Conservation (phyloP, 2,113 vertebrate species). For the Genyomyrus donnyi region DNA sequence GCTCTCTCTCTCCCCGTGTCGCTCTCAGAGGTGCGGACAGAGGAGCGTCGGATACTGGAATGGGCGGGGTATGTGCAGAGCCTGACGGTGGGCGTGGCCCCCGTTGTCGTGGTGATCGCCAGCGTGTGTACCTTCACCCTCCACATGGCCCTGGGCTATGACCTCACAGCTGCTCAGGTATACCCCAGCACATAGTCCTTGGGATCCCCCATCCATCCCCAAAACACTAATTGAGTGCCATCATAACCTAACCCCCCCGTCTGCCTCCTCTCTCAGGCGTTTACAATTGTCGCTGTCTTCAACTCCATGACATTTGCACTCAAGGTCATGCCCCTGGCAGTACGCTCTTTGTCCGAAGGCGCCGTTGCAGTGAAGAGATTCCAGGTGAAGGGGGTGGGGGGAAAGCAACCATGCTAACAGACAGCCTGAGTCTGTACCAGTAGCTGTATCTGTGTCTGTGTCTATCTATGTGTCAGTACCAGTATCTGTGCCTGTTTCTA, state of each 20-base stretch:
- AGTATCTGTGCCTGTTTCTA: neutral
- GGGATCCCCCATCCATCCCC: neutral
- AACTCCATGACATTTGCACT: conserved; percentile 73
- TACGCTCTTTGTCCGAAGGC: conserved; percentile 63
- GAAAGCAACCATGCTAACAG: neutral
- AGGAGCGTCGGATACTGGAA: conserved; percentile 62
- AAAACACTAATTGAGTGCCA: neutral
- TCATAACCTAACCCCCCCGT: neutral
- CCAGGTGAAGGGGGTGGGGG: conserved; percentile 49
- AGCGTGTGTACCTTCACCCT: conserved; percentile 71
- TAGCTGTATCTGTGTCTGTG: neutral
- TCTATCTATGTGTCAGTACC: neutral
- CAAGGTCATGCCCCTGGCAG: conserved; percentile 66
- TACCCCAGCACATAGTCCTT: neutral
- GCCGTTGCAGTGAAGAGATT: conserved; percentile 65
- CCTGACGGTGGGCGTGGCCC: conserved; percentile 63
- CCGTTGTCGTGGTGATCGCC: conserved; percentile 64
- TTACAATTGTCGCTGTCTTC: conserved; percentile 69
- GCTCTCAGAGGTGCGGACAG: conserved; percentile 55
- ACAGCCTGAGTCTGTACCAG: neutral
- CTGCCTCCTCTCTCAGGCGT: conserved; percentile 51
- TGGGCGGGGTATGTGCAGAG: conserved; percentile 62
- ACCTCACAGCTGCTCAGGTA: conserved; percentile 70
- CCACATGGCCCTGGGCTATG: conserved; percentile 66
- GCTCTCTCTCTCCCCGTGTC: conserved; percentile 16